A percentile compares a stretch with the other conserved stretches of the same genome.
Evolutionary conservation across 2,888 invertebrate genomes (phyloP).

Genomic region (Hartigia nigra): DNA sequence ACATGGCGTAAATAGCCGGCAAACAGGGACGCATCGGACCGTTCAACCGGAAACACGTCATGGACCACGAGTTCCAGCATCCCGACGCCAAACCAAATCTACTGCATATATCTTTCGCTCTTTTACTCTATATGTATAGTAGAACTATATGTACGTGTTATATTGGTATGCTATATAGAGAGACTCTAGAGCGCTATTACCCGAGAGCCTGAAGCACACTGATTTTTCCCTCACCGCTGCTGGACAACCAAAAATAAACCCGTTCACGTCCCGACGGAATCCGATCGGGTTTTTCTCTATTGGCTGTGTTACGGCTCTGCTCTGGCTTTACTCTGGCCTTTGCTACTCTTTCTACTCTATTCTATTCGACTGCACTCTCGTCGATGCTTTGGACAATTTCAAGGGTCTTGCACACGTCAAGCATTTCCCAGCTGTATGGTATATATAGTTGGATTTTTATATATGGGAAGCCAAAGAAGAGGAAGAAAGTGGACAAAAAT

Average conservation of each 20-base stretch:
- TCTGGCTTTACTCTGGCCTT: background rate
- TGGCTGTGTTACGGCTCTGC: background rate
- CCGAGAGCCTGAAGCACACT: background rate
- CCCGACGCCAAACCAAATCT: slow-evolving; percentile 23
- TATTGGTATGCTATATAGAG: background rate
- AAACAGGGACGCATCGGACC: slow-evolving; percentile 47
- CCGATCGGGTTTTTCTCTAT: background rate
- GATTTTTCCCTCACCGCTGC: background rate
- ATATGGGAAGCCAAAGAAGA: background rate
- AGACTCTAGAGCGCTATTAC: background rate
- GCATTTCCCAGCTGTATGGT: background rate
- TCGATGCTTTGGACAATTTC: background rate
- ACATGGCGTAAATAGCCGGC: slow-evolving; percentile 47
- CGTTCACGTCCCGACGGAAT: background rate
- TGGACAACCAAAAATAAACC: background rate
- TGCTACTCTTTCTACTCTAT: background rate
- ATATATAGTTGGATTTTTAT: background rate
- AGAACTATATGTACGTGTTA: background rate
- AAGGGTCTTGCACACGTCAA: background rate
- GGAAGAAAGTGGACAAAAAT: background rate
- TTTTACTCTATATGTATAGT: background rate
- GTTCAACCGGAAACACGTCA: slow-evolving; percentile 52
- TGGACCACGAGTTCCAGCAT: slow-evolving; percentile 41
- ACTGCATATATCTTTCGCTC: slow-evolving; percentile 7
- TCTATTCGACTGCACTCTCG: background rate